phyloP scores from a whole-genome alignment of 2,113 vertebrate species.

The Thalassarche chlororhynchos region DNA sequence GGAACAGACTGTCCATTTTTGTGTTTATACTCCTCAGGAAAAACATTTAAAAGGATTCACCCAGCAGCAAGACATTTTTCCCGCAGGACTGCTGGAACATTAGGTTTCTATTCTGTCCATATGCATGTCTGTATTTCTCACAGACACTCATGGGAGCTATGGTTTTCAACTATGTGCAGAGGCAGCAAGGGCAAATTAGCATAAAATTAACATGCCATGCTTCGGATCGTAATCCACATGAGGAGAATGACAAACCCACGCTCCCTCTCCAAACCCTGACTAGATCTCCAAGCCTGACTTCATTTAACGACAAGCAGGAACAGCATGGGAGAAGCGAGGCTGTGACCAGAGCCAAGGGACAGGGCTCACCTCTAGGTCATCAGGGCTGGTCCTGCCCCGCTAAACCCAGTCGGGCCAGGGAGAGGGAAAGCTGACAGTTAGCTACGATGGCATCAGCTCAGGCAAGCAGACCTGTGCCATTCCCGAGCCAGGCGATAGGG shows the following conservation, averaged over 20 bases:
- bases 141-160: not conserved
- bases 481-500: not conserved
- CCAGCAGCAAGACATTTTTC: not conserved
- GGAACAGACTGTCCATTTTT: not conserved
- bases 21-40: not conserved
- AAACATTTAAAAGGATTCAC: not conserved
- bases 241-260: not conserved
- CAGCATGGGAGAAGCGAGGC: not conserved
- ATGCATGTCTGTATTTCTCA: not conserved
- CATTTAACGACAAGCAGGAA: not conserved
- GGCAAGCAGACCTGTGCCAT: not conserved
- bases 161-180: not conserved
- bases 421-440: not conserved
- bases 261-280: not conserved
- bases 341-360: not conserved
- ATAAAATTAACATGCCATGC: not conserved
- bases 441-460: not conserved
- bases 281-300: not conserved
- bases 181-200: not conserved
- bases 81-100: not conserved
- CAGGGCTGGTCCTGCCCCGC: not conserved
- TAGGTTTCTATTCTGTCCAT: not conserved
- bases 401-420: fast-evolving
- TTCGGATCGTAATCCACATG: not conserved
- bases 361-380: not conserved